A percentile compares a stretch with the other conserved stretches of the same genome.
These are phyloP conservation scores for Uloborus plumipes DNA, from an alignment of 2,888 invertebrate genomes.

Conservation along the genomic window DNA sequence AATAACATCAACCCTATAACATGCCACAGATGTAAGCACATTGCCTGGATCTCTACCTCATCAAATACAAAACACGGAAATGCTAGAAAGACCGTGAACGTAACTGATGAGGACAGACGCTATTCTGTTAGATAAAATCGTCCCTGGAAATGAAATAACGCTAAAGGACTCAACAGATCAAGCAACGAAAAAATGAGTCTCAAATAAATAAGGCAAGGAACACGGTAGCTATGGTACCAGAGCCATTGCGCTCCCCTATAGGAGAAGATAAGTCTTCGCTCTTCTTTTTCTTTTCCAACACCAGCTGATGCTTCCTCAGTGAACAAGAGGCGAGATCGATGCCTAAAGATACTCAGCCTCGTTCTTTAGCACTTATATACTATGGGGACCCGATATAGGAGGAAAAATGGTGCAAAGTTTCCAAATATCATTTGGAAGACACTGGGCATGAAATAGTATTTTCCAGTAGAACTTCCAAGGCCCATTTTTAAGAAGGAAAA, in stretches of 20 bases:
- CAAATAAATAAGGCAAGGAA: conserved; percentile 43
- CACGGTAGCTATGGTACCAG: conserved; percentile 24
- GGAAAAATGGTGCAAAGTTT: no score
- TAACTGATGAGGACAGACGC: conserved; percentile 25
- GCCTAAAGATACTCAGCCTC: conserved; percentile 23
- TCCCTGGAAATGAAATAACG: conserved; percentile 33
- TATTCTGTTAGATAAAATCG: conserved; percentile 35
- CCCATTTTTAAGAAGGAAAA: no score
- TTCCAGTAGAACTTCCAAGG: no score
- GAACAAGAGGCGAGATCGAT: conserved; percentile 45
- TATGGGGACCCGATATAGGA: no score
- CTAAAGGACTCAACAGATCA: conserved; percentile 47
- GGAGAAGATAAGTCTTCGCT: conserved; percentile 21
- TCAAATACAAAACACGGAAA: conserved; percentile 10
- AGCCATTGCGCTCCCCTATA: conserved; percentile 39
- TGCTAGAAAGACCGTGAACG: background rate
- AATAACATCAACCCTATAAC: conserved; percentile 7
- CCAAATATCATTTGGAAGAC: no score
- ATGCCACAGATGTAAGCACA: background rate
- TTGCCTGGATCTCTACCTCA: conserved; percentile 3
- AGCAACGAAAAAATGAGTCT: conserved; percentile 40
- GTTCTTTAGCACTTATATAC: conserved; percentile 39
- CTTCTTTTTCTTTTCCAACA: conserved; percentile 24
- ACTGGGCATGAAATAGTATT: no score
- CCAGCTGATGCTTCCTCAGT: conserved; percentile 47